These are phyloP conservation scores for Macrochelys suwanniensis DNA, from an alignment of 2,797 vertebrate species.

Conservation along the genomic window DNA sequence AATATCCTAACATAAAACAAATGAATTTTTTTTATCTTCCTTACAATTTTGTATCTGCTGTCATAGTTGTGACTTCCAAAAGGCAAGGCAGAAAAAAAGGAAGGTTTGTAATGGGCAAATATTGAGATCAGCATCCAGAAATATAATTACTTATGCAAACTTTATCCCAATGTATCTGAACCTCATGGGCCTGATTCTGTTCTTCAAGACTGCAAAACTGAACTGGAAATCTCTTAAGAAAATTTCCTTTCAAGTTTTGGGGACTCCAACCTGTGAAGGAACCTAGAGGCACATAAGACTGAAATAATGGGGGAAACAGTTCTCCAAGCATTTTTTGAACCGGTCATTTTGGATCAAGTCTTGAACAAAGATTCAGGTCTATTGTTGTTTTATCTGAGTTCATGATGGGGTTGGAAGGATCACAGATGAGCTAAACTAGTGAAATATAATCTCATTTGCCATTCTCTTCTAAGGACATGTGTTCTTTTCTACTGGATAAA, in stretches of 20 bases:
- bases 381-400: not conserved
- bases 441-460: not conserved
- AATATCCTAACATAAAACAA: not conserved
- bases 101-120: not conserved
- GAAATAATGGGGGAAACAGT: not conserved
- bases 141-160: not conserved
- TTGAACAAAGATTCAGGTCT: not conserved
- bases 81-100: not conserved
- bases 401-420: not conserved
- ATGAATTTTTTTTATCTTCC: not conserved
- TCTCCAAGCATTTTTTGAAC: not conserved
- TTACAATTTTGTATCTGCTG: not conserved
- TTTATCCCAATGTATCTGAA: not conserved
- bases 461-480: not conserved
- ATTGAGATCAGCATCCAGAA: not conserved
- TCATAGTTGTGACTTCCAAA: not conserved
- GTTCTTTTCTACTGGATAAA: not conserved
- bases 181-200: not conserved
- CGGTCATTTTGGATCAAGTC: not conserved
- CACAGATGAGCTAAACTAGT: not conserved
- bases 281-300: not conserved
- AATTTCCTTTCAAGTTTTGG: not conserved
- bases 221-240: not conserved
- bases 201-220: not conserved
- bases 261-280: not conserved